A percentile compares a stretch with the other conserved stretches of the same genome.
These are phyloP conservation scores for Cordilura impudica DNA, from an alignment of 2,888 invertebrate species.

Conservation along the genomic window DNA sequence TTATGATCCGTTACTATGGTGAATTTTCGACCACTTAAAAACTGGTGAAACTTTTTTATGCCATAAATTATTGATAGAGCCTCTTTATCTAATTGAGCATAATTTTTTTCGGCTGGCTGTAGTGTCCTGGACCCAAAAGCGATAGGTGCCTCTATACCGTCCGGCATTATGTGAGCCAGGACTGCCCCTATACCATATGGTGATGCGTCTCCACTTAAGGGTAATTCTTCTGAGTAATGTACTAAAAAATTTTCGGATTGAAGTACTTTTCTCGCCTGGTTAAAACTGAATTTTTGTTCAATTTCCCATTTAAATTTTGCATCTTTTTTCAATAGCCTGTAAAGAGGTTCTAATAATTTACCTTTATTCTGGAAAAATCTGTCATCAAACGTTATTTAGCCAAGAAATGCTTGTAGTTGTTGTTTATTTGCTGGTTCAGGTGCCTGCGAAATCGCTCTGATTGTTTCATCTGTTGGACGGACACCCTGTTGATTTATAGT, in stretches of 20 bases:
- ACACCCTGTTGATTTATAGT: slow-evolving; percentile 16
- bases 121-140: slow-evolving; percentile 48
- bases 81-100: slow-evolving; percentile 42
- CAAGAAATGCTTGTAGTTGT: slow-evolving; percentile 23
- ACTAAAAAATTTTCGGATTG: neutral
- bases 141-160: slow-evolving; percentile 30
- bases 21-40: slow-evolving; percentile 35
- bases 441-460: slow-evolving; percentile 31
- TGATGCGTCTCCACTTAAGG: slow-evolving; percentile 41
- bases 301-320: slow-evolving; percentile 9
- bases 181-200: slow-evolving; percentile 51
- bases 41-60: slow-evolving; percentile 44
- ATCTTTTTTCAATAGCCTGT: slow-evolving; percentile 6
- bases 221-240: slow-evolving; percentile 24
- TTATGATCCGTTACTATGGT: slow-evolving; percentile 17
- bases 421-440: slow-evolving; percentile 9
- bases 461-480: slow-evolving; percentile 27
- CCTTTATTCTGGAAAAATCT: slow-evolving; percentile 3
- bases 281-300: slow-evolving; percentile 9
- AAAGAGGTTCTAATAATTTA: neutral
- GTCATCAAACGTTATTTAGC: slow-evolving; percentile 16
- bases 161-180: slow-evolving; percentile 25
- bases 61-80: slow-evolving; percentile 43
- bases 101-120: slow-evolving; percentile 40
- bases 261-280: neutral